Evolutionary conservation across 1,140 invertebrate species (phyloP), one percentile per base, ranked within the genome.

Genomic region (Musca domestica): DNA sequence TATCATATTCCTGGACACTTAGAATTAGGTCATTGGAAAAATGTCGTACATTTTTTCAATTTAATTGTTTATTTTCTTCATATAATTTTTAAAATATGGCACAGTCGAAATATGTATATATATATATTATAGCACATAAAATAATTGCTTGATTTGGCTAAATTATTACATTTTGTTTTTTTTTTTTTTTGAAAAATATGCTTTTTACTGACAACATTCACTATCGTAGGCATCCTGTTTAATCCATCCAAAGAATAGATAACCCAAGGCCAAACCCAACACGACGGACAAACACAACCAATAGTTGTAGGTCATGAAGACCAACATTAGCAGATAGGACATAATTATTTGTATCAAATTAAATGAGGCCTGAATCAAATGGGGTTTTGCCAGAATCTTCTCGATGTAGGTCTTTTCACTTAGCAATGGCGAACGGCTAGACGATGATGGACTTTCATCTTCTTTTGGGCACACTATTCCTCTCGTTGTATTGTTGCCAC

Each of bases 301-400:
- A 56, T 93, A 90, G 82, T 98, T 98, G 86, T 95, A 98, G 0
- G 94, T 98, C 96, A 98, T 98, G 83, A 98, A 97, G 68, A 98
- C 91, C 83, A 98, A 83, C 96, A 98, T 98, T 14, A 98, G 88
- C 73, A 95, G 88, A 83, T 98, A 98, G 19, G 93, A 94, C 20
- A 96, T 83, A 0, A 91, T 87, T 34, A 98, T 88, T 82, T 98
- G 96, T 2, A 98, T 67, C 67, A 95, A 86, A 83, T 98, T 95
- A 1, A 99, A 84, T 0, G 90, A 71, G 0, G 95, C 95, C 83
- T 98, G 95, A 22, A 92, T 82, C 6, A 90, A 81, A 81, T 98
- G 95, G 2, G 73, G 27, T 5, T 54, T 66, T n/a, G 67, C 70
- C n/a, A 75, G 70, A 34, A 81, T 68, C 14, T 70, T 72, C 51